Base-by-base conservation (phyloP, 2,113 vertebrate genomes). In the Melanerpes formicivorus region DNA sequence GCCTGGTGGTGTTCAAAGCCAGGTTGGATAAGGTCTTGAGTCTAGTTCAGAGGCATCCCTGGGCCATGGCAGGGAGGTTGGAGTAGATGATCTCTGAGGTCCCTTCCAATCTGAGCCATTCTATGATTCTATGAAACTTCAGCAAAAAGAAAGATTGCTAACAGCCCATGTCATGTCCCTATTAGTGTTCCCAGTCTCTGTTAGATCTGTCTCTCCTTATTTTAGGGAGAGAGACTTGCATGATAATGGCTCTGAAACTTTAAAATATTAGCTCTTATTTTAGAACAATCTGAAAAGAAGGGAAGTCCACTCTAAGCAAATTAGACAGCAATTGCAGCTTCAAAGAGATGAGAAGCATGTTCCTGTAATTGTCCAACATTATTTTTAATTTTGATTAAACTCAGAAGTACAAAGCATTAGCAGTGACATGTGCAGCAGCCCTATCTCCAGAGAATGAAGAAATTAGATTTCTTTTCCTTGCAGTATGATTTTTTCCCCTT, bases 371-470 rank as follows among this genome's bases (percentile, higher is more conserved):
- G 88, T 92, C 89, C 78, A 69, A 96, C 90, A 86, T 91, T 84
- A 90, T 93, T 94, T 96, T 94, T 83, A 93, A 96, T 96, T 96
- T 88, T 88, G 84, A 95, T 91, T 94, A 95, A 93, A 83, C 66
- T 90, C 80, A 84, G 63, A 88, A 95, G 87, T 84, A 94, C 90
- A 95, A 92, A 96, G 93, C 90, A 90, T 79, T 82, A 93, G 80
- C 83, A 75, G 48, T 80, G 85, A 79, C 83, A 91, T 54, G 56
- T 42, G 59, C 81, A 85, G 86, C 75, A 94, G 73, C n/a, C 50
- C 2, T 26, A 65, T 67, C 93, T 95, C 94, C 76, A 78, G 81
- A 91, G 90, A 90, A 71, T 54, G 67, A 64, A 62, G 71, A 94
- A 95, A 93, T 90, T 44, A 42, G 65, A 34, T 64, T 86, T 93